A percentile compares a stretch with the other conserved stretches of the same genome.
Conservation (phyloP, 2,888 invertebrate species). For the Platycheirus albimanus region DNA sequence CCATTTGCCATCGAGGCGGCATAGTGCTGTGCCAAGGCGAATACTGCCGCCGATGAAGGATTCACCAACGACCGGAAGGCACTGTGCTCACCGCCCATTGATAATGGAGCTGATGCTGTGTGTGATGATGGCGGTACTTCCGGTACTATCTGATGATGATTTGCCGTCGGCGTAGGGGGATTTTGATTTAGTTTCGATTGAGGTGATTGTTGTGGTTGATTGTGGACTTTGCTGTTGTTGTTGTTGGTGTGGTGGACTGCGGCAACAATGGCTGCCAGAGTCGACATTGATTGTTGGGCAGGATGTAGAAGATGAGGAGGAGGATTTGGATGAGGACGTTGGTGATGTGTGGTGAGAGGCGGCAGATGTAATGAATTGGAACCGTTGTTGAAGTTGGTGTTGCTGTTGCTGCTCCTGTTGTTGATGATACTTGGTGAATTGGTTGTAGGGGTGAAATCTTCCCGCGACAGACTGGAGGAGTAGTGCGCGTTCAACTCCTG, state of each 20-base stretch:
- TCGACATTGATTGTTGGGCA: constrained; percentile 67
- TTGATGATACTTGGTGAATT: constrained; percentile 34
- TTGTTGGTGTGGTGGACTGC: constrained; percentile 58
- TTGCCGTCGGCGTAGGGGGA: constrained; percentile 75
- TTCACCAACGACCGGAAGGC: constrained; percentile 91
- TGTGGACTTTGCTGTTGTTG: constrained; percentile 38
- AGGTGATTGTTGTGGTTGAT: constrained; percentile 48
- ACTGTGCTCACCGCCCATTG: constrained; percentile 95
- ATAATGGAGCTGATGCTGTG: constrained; percentile 84
- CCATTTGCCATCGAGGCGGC: constrained; percentile 75
- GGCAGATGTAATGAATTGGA: constrained; percentile 40
- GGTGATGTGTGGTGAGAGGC: constrained; percentile 70
- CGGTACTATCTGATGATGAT: constrained; percentile 84
- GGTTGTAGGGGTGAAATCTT: constrained; percentile 64
- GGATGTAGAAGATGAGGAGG: constrained; percentile 78
- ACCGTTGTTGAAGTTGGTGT: constrained; percentile 34
- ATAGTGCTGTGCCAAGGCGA: constrained; percentile 81
- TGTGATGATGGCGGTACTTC: constrained; percentile 81
- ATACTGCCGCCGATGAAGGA: constrained; percentile 85
- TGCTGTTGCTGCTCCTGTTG: constrained; percentile 50
- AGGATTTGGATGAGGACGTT: constrained; percentile 79
- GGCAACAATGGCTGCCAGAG: constrained; percentile 66
- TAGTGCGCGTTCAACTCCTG: constrained; percentile 36
- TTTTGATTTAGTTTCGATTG: constrained; percentile 37
- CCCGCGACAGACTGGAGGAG: constrained; percentile 35